Evolutionary conservation across 1,140 invertebrate species (phyloP).

Genomic region (Pseudomyrmex pallidus): DNA sequence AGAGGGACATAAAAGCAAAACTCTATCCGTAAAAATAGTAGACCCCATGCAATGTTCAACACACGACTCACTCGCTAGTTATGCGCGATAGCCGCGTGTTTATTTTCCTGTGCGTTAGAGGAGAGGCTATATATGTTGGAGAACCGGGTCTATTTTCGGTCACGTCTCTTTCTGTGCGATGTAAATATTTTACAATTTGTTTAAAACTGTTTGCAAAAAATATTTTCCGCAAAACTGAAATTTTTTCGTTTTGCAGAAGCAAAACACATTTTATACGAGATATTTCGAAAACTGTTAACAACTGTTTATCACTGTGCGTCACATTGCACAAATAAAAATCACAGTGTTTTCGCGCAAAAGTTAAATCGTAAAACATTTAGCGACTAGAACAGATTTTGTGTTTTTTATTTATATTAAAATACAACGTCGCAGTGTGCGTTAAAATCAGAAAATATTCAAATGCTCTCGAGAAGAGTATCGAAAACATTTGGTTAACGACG

Average conservation of each 20-base stretch:
- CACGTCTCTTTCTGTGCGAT: background rate
- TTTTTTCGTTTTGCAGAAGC: background rate
- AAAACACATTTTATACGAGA: background rate
- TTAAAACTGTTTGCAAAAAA: background rate
- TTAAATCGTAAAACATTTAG: background rate
- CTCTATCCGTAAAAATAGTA: slow-evolving; percentile 60
- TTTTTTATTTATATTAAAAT: no score
- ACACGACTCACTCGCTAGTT: background rate
- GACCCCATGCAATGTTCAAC: slow-evolving; percentile 56
- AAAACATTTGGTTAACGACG: background rate
- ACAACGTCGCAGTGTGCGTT: background rate
- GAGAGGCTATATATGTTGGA: slow-evolving; percentile 3
- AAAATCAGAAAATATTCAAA: background rate
- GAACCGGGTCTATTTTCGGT: slow-evolving; percentile 57
- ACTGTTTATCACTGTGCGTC: background rate
- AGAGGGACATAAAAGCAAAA: slow-evolving; percentile 6
- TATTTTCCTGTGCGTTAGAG: slow-evolving; percentile 47
- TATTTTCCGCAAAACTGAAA: slow-evolving; percentile 10
- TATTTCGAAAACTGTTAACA: background rate
- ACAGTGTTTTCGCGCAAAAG: background rate
- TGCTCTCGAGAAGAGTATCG: background rate
- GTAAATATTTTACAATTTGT: slow-evolving; percentile 18
- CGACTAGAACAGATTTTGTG: no score
- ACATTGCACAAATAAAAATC: background rate
- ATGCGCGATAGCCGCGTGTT: slow-evolving; percentile 40